Conservation (phyloP, 1,140 invertebrate genomes). For the Penaeus vannamei region DNA sequence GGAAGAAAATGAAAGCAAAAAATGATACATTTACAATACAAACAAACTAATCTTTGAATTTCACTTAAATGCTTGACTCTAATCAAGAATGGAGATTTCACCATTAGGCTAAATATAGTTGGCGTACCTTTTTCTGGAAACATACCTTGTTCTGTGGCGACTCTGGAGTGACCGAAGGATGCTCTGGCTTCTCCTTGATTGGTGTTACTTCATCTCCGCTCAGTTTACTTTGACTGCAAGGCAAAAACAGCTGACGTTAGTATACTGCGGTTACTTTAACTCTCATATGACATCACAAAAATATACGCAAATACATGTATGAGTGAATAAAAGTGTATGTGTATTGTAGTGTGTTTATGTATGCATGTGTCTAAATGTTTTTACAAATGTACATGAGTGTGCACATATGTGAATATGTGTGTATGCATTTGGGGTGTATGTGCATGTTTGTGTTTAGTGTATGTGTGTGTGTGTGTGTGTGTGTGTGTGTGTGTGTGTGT, state of each 20-base stretch:
- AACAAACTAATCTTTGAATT: too few species aligned
- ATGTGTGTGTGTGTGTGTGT: too few species aligned
- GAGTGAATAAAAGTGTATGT: too few species aligned
- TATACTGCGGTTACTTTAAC: background rate
- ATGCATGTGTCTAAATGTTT: background rate
- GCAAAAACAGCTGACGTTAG: background rate
- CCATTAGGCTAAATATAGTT: too few species aligned
- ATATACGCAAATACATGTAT: too few species aligned
- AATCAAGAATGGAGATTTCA: too few species aligned
- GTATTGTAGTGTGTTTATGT: background rate
- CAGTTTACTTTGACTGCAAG: slow-evolving; percentile 45
- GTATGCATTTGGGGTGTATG: too few species aligned
- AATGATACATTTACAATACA: too few species aligned
- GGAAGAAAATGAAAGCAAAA: too few species aligned
- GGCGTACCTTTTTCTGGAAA: background rate
- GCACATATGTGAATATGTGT: background rate
- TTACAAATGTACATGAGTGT: background rate
- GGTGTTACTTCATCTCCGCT: slow-evolving; percentile 51
- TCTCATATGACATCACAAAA: background rate
- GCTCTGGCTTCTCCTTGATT: slow-evolving; percentile 42
- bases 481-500: too few species aligned
- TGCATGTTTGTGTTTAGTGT: too few species aligned
- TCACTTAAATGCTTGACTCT: too few species aligned
- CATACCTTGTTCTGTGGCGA: slow-evolving; percentile 53
- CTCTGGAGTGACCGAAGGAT: slow-evolving; percentile 21